Conservation (phyloP, 2,113 vertebrate genomes). For the Laterallus jamaicensis region DNA sequence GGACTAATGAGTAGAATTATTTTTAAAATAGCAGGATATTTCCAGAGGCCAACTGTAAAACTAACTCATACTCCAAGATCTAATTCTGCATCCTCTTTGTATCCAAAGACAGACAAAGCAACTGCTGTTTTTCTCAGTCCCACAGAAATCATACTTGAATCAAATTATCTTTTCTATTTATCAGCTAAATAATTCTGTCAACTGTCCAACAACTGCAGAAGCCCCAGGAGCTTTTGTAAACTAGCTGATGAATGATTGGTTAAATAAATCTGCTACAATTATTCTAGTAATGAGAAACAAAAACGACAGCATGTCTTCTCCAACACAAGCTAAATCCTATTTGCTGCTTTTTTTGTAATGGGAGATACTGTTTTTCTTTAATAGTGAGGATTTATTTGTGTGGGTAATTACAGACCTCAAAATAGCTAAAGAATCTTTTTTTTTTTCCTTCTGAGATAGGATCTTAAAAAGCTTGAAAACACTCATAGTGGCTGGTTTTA, state of each 20-base stretch:
- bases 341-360: constrained; percentile 52
- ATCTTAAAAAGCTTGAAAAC: constrained; percentile 53
- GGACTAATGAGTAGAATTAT: constrained; percentile 43
- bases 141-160: constrained; percentile 14
- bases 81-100: constrained; percentile 12
- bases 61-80: not conserved
- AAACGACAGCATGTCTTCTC: constrained; percentile 30
- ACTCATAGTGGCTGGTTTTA: constrained; percentile 35
- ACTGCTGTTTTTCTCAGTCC: not conserved
- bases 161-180: constrained; percentile 52
- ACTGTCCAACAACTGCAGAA: constrained; percentile 37
- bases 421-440: constrained; percentile 11
- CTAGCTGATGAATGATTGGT: constrained; percentile 59
- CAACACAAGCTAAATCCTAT: constrained; percentile 51
- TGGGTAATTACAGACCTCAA: constrained; percentile 26
- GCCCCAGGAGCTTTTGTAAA: constrained; percentile 53
- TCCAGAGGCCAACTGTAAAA: constrained; percentile 36
- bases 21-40: constrained; percentile 37
- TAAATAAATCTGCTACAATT: constrained; percentile 59
- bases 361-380: constrained; percentile 46
- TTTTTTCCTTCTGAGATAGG: not conserved
- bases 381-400: constrained; percentile 53
- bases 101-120: constrained; percentile 9
- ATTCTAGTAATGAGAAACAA: constrained; percentile 62
- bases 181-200: constrained; percentile 62